Evolutionary conservation across 2,113 vertebrate genomes (phyloP).

Genomic region (Microcebus ravelobensis): DNA sequence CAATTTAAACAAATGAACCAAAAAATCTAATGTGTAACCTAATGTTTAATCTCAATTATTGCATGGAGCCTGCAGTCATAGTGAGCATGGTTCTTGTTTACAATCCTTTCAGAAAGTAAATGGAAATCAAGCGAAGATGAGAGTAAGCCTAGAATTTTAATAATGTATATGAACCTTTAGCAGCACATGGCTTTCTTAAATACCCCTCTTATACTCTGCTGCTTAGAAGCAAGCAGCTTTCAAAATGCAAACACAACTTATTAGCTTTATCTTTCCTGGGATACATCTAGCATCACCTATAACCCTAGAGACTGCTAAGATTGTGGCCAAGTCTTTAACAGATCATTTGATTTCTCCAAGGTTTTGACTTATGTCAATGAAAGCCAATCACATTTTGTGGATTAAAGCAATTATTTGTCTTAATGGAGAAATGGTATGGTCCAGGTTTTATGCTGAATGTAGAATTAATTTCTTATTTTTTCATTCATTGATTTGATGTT

Average conservation of each 20-base stretch:
- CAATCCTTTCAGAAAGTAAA: conserved; percentile 44
- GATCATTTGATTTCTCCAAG: not conserved
- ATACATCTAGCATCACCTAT: not conserved
- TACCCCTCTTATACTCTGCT: not conserved
- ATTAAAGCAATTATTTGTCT: not conserved
- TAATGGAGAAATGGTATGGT: not conserved
- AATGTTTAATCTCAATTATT: conserved; percentile 42
- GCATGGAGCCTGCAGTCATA: not conserved
- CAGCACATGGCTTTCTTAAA: not conserved
- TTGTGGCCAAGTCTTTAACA: not conserved
- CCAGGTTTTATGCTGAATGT: not conserved
- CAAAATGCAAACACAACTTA: not conserved
- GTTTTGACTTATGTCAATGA: conserved; percentile 1
- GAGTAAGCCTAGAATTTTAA: not conserved
- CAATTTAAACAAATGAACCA: conserved; percentile 32
- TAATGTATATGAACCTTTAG: not conserved
- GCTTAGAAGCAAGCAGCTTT: not conserved
- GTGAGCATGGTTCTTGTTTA: not conserved
- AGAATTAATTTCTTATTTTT: conserved; percentile 14
- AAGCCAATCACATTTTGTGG: not conserved
- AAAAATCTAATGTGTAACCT: not conserved
- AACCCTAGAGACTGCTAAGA: not conserved
- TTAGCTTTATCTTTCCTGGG: not conserved
- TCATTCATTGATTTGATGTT: not conserved
- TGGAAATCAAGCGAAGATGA: not conserved